Conservation (phyloP, 1,140 invertebrate genomes). For the Drosophila sproati region DNA sequence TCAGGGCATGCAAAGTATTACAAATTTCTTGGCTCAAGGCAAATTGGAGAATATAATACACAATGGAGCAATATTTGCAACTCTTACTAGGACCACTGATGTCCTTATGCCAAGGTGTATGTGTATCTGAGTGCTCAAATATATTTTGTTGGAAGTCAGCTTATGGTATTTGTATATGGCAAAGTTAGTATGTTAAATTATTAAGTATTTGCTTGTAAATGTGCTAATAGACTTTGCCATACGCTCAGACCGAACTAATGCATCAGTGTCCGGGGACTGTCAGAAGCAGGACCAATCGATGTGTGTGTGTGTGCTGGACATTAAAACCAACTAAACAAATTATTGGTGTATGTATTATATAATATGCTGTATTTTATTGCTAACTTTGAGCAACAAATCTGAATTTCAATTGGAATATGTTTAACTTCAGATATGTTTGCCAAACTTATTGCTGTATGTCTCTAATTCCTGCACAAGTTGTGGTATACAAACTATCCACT, state of each 20-base stretch:
- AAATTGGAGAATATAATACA: neutral
- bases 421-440: neutral
- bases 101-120: constrained; percentile 4
- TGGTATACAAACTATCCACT: neutral
- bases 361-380: constrained; percentile 16
- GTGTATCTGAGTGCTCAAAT: constrained; percentile 31
- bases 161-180: constrained; percentile 70
- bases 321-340: constrained; percentile 67
- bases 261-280: constrained; percentile 16
- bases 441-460: neutral
- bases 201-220: constrained; percentile 78
- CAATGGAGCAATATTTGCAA: neutral
- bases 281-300: constrained; percentile 15
- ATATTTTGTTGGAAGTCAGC: constrained; percentile 68
- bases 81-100: neutral
- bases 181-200: constrained; percentile 36
- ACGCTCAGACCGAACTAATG: constrained; percentile 33
- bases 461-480: constrained; percentile 1
- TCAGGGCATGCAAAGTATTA: neutral
- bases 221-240: constrained; percentile 73
- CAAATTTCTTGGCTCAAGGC: neutral
- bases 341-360: constrained; percentile 41
- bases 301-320: constrained; percentile 20
- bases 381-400: constrained; percentile 7
- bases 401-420: constrained; percentile 7